Evolutionary conservation across 2,797 vertebrate species (phyloP).

Genomic region (Sus cebifrons): DNA sequence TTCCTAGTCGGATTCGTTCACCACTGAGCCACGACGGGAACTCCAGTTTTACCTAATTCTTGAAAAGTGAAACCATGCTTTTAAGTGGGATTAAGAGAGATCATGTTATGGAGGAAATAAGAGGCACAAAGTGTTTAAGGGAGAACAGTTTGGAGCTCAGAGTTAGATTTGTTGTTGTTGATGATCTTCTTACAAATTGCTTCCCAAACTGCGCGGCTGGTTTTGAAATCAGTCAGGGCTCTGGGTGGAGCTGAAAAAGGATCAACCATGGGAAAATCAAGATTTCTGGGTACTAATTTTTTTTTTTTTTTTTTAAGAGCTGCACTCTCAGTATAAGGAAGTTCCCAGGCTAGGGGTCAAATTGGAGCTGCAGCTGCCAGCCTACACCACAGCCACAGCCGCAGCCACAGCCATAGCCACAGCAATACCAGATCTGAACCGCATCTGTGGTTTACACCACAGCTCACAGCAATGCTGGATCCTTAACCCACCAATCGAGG

Average conservation of each 20-base stretch:
- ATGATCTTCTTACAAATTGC: not conserved
- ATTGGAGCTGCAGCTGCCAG: too few relatives aligned
- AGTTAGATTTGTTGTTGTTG: not conserved
- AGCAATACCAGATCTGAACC: too few relatives aligned
- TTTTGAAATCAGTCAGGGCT: not conserved
- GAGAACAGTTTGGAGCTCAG: not conserved
- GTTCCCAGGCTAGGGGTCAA: too few relatives aligned
- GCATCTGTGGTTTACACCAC: too few relatives aligned
- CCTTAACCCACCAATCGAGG: too few relatives aligned
- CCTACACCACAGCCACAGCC: too few relatives aligned
- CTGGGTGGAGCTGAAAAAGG: not conserved
- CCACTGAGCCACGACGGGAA: too few relatives aligned
- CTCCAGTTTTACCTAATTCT: not conserved
- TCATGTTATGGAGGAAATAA: not conserved
- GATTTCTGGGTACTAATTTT: not conserved
- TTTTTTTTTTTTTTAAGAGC: too few relatives aligned
- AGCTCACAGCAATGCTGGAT: too few relatives aligned
- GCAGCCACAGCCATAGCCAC: too few relatives aligned
- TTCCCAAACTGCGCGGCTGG: not conserved
- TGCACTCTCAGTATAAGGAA: too few relatives aligned
- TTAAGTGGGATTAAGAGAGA: slow-evolving; percentile 9
- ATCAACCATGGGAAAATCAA: not conserved
- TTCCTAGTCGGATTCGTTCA: too few relatives aligned
- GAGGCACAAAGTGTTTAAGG: not conserved
- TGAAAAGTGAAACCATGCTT: not conserved